Conservation (phyloP, 2,113 vertebrate genomes). For the Caranx ignobilis region DNA sequence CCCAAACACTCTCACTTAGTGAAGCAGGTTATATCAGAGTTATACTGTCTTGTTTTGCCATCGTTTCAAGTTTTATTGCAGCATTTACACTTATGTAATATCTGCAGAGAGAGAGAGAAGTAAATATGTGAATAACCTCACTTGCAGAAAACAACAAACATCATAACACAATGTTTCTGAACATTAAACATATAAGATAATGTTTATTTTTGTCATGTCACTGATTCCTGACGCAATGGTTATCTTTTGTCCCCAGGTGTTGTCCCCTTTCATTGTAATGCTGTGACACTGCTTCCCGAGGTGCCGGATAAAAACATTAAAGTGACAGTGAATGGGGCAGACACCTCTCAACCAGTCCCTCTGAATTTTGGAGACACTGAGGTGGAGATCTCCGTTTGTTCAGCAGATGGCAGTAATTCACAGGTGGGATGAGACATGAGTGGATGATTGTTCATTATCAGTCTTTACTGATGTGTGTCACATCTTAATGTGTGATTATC, state of each 20-base stretch:
- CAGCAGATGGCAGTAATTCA: slow-evolving; percentile 81
- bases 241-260: slow-evolving; percentile 41
- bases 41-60: background rate
- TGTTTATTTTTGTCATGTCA: background rate
- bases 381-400: slow-evolving; percentile 72
- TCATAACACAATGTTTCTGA: background rate
- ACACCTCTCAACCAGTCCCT: slow-evolving; percentile 30
- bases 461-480: background rate
- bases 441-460: background rate
- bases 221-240: background rate
- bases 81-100: background rate
- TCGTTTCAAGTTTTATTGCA: background rate
- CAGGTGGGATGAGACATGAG: slow-evolving; percentile 56
- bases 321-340: slow-evolving; percentile 59
- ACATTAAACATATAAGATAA: background rate
- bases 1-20: background rate
- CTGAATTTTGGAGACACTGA: slow-evolving; percentile 72
- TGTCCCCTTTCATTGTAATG: slow-evolving; percentile 63
- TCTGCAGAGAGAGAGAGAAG: background rate
- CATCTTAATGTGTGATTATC: background rate
- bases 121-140: background rate
- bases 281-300: slow-evolving; percentile 55
- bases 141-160: background rate
- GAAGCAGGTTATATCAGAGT: background rate
- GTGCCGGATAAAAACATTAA: slow-evolving; percentile 67